Base-by-base conservation (phyloP, 2,113 vertebrate genomes). In the Notechis scutatus region DNA sequence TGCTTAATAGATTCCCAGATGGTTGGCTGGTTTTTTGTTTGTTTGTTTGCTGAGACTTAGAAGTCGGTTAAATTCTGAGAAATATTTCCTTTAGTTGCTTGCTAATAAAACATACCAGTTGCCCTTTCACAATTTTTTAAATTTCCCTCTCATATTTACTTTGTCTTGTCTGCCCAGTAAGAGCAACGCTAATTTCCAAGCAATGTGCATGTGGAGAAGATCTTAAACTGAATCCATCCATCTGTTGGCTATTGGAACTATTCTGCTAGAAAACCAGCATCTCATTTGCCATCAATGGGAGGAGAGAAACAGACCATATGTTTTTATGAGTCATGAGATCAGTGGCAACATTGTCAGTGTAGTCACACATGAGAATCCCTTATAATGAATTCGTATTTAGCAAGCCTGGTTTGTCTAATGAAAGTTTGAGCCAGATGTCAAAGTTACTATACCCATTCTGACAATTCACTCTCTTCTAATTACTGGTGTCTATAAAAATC, bases 31-130 rank as follows among this genome's bases (percentile, higher is more conserved):
- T 1, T 87, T 5, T 95, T 50, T 50, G 8, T 50, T 50, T 50
- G 47, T 0, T 0, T 93, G 94, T 85, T 57, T 94, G 69, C 85
- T 85, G 23, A 52, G 26, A 20, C 21, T 92, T 69, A 92, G 95
- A 96, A 94, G 1, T 56, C 50, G 74, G n/a, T 34, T 39, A 61
- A 90, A 93, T 90, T 47, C 0, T 0, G 45, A 85, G 81, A 87
- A 94, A 42, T 92, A 93, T 92, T 90, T 95, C 85, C 87, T 96
- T 94, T 88, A 14, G n/a, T 8, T 92, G 90, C 92, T 54, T 90
- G 89, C n/a, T 81, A 93, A 89, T 47, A 94, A 94, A 95, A 86
- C 39, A 64, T 95, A 45, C 18, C 85, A 88, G 91, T 10, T 87
- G 94, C 24, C n/a, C 15, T 11, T 6, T 52, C 14, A 39, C n/a